Percentiles rank a stretch among this genome's conserved stretches.
These are phyloP conservation scores for Pristis pectinata DNA, from an alignment of 2,797 vertebrate species.

Conservation along the genomic window DNA sequence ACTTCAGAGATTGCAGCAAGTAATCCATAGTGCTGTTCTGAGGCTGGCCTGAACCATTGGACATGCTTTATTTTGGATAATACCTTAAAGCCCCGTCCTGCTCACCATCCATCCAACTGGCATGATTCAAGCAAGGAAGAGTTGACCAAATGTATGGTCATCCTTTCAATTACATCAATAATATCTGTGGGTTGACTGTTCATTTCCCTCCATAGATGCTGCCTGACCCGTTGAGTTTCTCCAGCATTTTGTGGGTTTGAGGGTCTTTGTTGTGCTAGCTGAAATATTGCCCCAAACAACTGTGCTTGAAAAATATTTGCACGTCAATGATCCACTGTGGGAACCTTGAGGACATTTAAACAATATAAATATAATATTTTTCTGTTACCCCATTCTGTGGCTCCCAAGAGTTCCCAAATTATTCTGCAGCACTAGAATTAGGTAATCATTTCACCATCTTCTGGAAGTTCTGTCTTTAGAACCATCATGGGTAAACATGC, in stretches of 20 bases:
- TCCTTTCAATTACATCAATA: not conserved
- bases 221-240: too few species aligned
- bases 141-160: not conserved
- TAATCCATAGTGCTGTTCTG: not conserved
- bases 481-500: too few species aligned
- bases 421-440: not conserved
- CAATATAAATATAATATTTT: not conserved
- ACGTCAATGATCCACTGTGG: not conserved
- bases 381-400: not conserved
- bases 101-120: not conserved
- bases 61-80: not conserved
- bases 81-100: not conserved
- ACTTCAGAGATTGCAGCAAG: not conserved
- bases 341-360: not conserved
- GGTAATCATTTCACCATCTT: not conserved
- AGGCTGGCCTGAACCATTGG: not conserved
- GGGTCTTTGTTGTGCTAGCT: not conserved
- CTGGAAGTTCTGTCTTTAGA: not conserved
- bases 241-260: not conserved
- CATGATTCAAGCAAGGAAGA: not conserved
- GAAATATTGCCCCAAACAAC: not conserved
- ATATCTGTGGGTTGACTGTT: not conserved
- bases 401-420: not conserved
- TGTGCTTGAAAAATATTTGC: not conserved
- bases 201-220: too few species aligned